phyloP scores from a whole-genome alignment of 1,140 invertebrate genomes.

The Cylas formicarius region DNA sequence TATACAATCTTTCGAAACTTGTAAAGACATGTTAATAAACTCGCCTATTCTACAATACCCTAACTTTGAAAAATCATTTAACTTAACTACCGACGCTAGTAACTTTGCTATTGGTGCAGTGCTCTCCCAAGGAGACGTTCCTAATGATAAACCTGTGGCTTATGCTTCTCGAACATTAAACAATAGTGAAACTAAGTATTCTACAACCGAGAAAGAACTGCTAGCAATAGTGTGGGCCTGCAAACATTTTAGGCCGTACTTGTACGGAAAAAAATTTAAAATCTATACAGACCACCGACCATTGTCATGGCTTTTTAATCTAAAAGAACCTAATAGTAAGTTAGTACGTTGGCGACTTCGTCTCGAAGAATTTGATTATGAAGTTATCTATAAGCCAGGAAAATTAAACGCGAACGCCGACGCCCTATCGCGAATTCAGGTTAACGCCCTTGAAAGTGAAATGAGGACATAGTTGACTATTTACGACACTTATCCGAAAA shows the following conservation, averaged over 20 bases:
- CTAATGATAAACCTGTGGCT: conserved; percentile 6
- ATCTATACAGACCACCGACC: no score
- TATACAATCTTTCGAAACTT: not conserved
- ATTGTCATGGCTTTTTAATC: no score
- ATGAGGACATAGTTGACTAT: not conserved
- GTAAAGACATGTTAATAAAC: conserved; percentile 7
- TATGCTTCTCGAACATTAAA: conserved; percentile 13
- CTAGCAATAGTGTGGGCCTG: conserved; percentile 15
- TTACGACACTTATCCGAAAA: not conserved
- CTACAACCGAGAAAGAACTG: conserved; percentile 15
- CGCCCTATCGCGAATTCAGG: not conserved
- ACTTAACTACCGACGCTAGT: conserved; percentile 38
- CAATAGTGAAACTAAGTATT: conserved; percentile 13
- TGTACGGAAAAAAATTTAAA: conserved; percentile 13
- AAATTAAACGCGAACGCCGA: not conserved
- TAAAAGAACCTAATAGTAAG: no score
- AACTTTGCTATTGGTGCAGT: conserved; percentile 36
- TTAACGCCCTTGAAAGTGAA: not conserved
- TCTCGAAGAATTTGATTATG: conserved; percentile 1
- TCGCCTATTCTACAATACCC: conserved; percentile 36
- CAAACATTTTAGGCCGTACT: conserved; percentile 16
- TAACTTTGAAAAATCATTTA: conserved; percentile 36
- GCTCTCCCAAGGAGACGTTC: conserved; percentile 31
- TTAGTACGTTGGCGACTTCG: no score
- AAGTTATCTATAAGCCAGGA: conserved; percentile 4